phyloP scores from a whole-genome alignment of 2,888 invertebrate genomes.

The Pterobdella sp. region DNA sequence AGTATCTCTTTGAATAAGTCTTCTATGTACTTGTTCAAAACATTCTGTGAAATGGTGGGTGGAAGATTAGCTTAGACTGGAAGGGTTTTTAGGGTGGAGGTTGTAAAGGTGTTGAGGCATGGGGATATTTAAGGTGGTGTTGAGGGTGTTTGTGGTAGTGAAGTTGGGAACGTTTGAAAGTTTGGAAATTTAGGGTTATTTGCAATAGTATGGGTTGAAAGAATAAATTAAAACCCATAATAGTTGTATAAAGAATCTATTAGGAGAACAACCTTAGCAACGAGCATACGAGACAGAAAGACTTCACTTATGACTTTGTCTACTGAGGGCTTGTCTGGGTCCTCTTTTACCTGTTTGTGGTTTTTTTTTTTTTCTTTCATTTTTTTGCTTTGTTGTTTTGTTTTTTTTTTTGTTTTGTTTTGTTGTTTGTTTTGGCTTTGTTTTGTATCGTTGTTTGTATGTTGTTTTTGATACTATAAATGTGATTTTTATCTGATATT shows the following conservation, averaged over 20 bases:
- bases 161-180: too few relatives aligned
- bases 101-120: too few relatives aligned
- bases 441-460: conserved; percentile 18
- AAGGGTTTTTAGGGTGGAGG: conserved; percentile 93
- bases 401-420: too few relatives aligned
- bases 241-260: background rate
- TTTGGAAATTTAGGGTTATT: too few relatives aligned
- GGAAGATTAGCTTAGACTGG: conserved; percentile 45
- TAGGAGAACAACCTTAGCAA: conserved; percentile 68
- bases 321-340: conserved; percentile 2
- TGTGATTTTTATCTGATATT: too few relatives aligned
- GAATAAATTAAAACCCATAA: background rate
- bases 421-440: background rate
- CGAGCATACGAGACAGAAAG: conserved; percentile 85
- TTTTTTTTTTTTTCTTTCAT: background rate
- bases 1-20: background rate
- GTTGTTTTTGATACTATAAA: too few relatives aligned
- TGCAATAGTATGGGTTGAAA: too few relatives aligned
- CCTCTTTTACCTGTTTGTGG: background rate
- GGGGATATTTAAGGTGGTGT: too few relatives aligned
- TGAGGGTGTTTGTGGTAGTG: too few relatives aligned
- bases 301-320: conserved; percentile 84
- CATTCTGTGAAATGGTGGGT: background rate
- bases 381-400: too few relatives aligned
- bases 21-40: background rate